These are phyloP conservation scores for Ophiothrix spiculata DNA, from an alignment of 35 echinoderm and acorn worm species.

Conservation along the genomic window DNA sequence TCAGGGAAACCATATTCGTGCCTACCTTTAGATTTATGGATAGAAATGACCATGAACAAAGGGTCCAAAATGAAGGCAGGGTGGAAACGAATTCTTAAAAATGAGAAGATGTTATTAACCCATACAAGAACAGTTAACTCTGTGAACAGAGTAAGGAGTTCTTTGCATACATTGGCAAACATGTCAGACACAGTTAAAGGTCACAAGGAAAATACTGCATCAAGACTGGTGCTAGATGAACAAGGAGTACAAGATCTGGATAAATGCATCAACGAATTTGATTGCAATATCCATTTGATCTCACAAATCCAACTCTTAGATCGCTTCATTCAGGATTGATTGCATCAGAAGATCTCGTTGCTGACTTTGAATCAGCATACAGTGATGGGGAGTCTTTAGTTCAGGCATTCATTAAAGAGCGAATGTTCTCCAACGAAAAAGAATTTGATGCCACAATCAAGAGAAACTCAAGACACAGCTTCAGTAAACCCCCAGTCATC, in stretches of 20 bases:
- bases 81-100: slow-evolving; percentile 31
- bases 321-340: slow-evolving; percentile 27
- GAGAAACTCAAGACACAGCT: slow-evolving; percentile 28
- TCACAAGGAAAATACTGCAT: slow-evolving; percentile 2
- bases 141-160: slow-evolving; percentile 24
- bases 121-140: slow-evolving; percentile 26
- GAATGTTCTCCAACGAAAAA: slow-evolving; percentile 25
- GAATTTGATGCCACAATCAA: slow-evolving; percentile 19
- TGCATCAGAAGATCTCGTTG: slow-evolving; percentile 13
- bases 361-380: slow-evolving; percentile 21
- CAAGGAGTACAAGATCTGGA: slow-evolving; percentile 17
- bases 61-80: slow-evolving; percentile 33
- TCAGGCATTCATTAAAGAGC: not conserved
- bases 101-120: slow-evolving; percentile 27
- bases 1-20: too few relatives aligned
- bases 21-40: slow-evolving; percentile 45
- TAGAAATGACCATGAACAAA: slow-evolving; percentile 38
- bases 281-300: slow-evolving; percentile 30
- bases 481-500: slow-evolving; percentile 27
- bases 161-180: slow-evolving; percentile 12
- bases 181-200: not conserved
- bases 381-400: not conserved
- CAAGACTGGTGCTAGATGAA: slow-evolving; percentile 20
- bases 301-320: not conserved
- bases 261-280: slow-evolving; percentile 17